phyloP scores from a whole-genome alignment of 2,113 vertebrate genomes.

The Psammodynastes pulverulentus region DNA sequence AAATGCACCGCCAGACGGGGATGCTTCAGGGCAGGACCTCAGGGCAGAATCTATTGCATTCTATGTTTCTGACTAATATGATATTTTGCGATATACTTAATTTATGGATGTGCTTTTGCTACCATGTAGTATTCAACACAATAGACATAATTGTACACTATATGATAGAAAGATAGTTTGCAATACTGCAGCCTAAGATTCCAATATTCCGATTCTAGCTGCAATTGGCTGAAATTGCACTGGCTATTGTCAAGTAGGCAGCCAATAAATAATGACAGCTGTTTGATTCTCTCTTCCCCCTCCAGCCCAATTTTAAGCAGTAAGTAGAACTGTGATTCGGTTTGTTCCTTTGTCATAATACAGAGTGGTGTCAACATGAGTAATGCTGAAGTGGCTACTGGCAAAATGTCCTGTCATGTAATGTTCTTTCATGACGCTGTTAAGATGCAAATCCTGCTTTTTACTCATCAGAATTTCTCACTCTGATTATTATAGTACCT shows the following conservation, averaged over 20 bases:
- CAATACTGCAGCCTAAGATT: conserved; percentile 23
- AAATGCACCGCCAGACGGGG: too few species aligned
- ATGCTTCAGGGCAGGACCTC: too few species aligned
- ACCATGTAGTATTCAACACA: conserved; percentile 20
- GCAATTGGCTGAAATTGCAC: conserved; percentile 12
- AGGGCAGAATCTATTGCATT: conserved; percentile 2
- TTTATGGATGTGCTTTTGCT: conserved; percentile 30
- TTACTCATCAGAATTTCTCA: conserved; percentile 54
- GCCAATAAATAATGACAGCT: conserved; percentile 31
- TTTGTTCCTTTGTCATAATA: conserved; percentile 51
- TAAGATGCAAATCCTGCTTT: conserved; percentile 66
- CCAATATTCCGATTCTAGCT: conserved; percentile 23
- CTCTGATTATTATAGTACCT: conserved; percentile 25
- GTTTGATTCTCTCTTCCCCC: conserved; percentile 27
- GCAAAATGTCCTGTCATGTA: conserved; percentile 53
- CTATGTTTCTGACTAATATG: neutral
- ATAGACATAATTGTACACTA: neutral
- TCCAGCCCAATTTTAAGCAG: conserved; percentile 17
- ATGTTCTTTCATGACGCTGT: conserved; percentile 42
- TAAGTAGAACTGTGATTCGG: conserved; percentile 29
- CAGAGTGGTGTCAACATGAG: conserved; percentile 57
- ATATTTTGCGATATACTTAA: conserved; percentile 2
- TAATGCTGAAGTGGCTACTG: conserved; percentile 53
- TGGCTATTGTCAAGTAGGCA: conserved; percentile 40
- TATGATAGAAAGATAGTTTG: conserved; percentile 9